A percentile compares a stretch with the other conserved stretches of the same genome.
Evolutionary conservation across 2,113 vertebrate genomes (phyloP).

Genomic region (Microtus montanus): DNA sequence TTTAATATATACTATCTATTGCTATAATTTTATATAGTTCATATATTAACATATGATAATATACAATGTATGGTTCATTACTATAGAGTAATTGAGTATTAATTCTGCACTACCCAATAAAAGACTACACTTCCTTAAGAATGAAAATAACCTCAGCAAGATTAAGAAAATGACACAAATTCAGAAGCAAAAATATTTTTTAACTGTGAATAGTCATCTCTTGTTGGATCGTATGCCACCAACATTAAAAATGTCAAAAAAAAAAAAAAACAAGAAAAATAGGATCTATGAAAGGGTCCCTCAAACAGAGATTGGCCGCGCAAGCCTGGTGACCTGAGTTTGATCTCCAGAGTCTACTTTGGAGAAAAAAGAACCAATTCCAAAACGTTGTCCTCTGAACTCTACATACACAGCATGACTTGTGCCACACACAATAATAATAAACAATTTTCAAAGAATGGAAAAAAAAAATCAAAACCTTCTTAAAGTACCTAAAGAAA

Average conservation of each 20-base stretch:
- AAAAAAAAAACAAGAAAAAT: background rate
- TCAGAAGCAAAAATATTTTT: background rate
- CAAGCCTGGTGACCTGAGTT: background rate
- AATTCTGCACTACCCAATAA: background rate
- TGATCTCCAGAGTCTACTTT: no score
- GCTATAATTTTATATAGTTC: background rate
- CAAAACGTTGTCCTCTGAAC: background rate
- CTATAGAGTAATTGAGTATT: background rate
- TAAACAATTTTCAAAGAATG: background rate
- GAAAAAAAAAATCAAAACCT: background rate
- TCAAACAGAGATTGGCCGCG: background rate
- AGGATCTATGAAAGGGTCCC: background rate
- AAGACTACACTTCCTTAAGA: background rate
- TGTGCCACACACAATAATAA: no score
- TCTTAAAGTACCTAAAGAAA: background rate
- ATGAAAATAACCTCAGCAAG: constrained; percentile 27
- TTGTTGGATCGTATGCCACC: background rate
- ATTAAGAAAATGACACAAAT: constrained; percentile 4
- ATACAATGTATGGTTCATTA: background rate
- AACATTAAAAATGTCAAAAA: constrained; percentile 12
- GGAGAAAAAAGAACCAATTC: background rate
- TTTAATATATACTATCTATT: background rate
- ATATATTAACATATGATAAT: background rate
- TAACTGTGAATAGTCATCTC: background rate
- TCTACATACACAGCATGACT: background rate